These are phyloP conservation scores for Menura novaehollandiae DNA, from an alignment of 2,113 vertebrate species.

Conservation along the genomic window DNA sequence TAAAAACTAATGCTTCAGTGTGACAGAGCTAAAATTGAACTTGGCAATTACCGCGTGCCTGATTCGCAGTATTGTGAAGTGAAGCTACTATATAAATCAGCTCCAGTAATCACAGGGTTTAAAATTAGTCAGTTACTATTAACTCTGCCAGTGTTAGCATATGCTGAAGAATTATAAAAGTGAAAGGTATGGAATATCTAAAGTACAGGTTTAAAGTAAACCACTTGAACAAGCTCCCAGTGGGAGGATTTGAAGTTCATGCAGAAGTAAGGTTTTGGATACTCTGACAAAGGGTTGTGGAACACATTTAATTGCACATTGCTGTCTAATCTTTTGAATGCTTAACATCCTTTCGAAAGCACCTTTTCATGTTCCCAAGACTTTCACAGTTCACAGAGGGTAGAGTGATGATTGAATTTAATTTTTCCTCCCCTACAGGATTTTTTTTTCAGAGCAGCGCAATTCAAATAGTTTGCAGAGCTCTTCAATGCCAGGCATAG, in stretches of 20 bases:
- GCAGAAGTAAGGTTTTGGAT: neutral
- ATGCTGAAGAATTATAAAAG: slow-evolving; percentile 35
- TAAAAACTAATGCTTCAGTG: slow-evolving; percentile 69
- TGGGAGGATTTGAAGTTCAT: slow-evolving; percentile 48
- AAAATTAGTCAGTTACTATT: slow-evolving; percentile 80
- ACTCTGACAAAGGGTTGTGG: slow-evolving; percentile 47
- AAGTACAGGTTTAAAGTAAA: slow-evolving; percentile 46
- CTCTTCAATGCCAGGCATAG: slow-evolving; percentile 48
- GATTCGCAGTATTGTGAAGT: slow-evolving; percentile 71
- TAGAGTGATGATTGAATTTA: slow-evolving; percentile 57
- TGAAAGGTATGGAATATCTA: slow-evolving; percentile 43
- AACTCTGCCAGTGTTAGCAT: slow-evolving; percentile 65
- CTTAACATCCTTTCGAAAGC: slow-evolving; percentile 43
- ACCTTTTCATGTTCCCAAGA: slow-evolving; percentile 51
- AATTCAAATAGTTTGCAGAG: slow-evolving; percentile 50
- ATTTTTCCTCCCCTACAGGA: slow-evolving; percentile 37
- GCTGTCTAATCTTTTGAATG: slow-evolving; percentile 36
- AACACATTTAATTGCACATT: slow-evolving; percentile 27
- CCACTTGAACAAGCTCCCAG: slow-evolving; percentile 49
- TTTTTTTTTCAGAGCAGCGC: neutral
- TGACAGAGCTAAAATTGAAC: slow-evolving; percentile 82
- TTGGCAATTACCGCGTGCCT: slow-evolving; percentile 73
- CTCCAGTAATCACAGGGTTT: slow-evolving; percentile 81
- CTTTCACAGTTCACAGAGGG: slow-evolving; percentile 61
- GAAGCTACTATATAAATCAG: slow-evolving; percentile 79